Base-by-base conservation (phyloP, 2,888 invertebrate species). In the Trachelus iudaicus region DNA sequence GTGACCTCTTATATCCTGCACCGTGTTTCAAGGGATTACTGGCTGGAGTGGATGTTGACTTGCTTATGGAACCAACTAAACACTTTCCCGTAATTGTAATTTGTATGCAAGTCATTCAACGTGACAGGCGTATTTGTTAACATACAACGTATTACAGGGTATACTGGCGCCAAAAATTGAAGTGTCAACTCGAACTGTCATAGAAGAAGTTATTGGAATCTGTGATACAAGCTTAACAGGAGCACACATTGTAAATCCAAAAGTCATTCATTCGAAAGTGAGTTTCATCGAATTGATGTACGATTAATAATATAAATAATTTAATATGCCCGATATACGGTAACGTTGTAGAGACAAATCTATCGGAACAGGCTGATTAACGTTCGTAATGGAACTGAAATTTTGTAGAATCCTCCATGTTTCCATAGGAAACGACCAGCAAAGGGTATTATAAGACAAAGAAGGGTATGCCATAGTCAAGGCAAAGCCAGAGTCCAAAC, bases 121-220 rank as follows among this genome's bases (percentile, higher is more conserved):
- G 30, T 31, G n/a, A 11, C 33, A 12, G 34, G 15, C 15, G 75
- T 37, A 9, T 75, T 40, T 68, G 13, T 75, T 34, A 37, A 73
- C 9, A n/a, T 34, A 40, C 11, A 30, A 34, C 34, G 33, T 69
- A 84, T 87, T 89, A 13, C 85, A 95, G 95, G 95, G 96, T 75
- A 95, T 95, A 73, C 92, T 95, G 73, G 94, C 95, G 2, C 96
- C 96, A 0, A 96, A 95, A 92, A 94, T 95, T 79, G 95, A 95
- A 91, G 92, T 95, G 78, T 93, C 94, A 4, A 95, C 95, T 0
- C 95, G 94, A 87, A 94, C 95, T 3, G 93, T 94, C 0, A 94
- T 95, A 79, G 94, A 95, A 87, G 95, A 95, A 90, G 93, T 94
- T 3, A 34, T 82, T 4, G 85, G 84, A 34, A 80, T 92, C 69